Evolutionary conservation across 2,888 invertebrate genomes (phyloP), one percentile per base, ranked within the genome.

Genomic region (Epiperipatus broadwayi): DNA sequence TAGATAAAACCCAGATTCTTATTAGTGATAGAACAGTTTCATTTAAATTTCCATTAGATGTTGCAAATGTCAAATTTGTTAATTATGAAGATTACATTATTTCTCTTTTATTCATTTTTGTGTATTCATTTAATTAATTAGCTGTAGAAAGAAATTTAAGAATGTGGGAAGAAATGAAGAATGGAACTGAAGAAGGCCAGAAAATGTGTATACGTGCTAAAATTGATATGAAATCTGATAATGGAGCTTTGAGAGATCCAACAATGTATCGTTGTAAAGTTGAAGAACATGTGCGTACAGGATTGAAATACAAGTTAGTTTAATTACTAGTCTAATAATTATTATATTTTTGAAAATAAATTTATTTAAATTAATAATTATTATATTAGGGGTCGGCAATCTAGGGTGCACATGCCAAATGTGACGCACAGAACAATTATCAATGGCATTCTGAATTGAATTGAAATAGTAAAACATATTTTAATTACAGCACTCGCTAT

Each of bases 241-340:
- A 97, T 60, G 97, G 97, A 2, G 95, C 93, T 52, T 64, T 99
- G 72, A 68, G 97, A 22, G 97, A 99, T 66, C 97, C 97, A 21
- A 93, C 95, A 18, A 91, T 99, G 53, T 99, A 93, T 59, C 69
- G 97, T 12, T 97, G 93, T 64, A 99, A 99, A 62, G 77, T 77
- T 37, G 93, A 95, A 56, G 68, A 74, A 1, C 97, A 99, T 65
- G 84, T 93, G 0, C 68, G 80, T 20, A 95, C 93, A 5, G 91
- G 89, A 40, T 73, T 69, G 18, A 78, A 85, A 63, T 99, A 95
- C 65, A 95, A 91, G 85, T 89, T 63, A 53, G 66, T 51, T 20
- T 5, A 8, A 29, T 18, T 8, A 18, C 12, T 34, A 7, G 7
- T 18, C 10, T 18, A 29, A 4, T 10, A 5, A 8, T 20, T 34